Evolutionary conservation across 2,888 invertebrate species (phyloP), one percentile per base, ranked within the genome.

Genomic region (Diaphora mendica): DNA sequence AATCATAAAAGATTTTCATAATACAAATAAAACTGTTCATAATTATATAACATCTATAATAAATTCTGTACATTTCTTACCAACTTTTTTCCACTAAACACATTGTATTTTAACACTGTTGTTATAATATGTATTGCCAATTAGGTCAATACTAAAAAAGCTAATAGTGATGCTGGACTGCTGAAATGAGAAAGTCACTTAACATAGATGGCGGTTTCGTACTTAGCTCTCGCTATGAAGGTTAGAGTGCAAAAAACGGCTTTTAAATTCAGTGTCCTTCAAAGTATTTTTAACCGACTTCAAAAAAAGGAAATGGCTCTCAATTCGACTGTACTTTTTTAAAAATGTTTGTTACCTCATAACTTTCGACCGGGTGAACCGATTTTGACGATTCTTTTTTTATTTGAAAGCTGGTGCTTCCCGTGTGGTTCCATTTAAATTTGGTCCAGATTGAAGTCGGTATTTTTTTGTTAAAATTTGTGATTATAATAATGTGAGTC

Each of bases 51-150:
- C 86, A 89, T 88, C 87, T 86, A 91, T 87, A 91, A 90, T 85
- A 91, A 89, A 91, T 88, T 89, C 87, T 86, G 87, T 86, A 80
- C 77, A 82, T 85, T 85, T 92, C 93, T 94, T 94, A 94, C 93
- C 93, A 91, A 93, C 89, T 83, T 84, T 85, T 84, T 85, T 80
- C 91, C 91, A 89, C 85, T 87, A 89, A 87, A 89, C 76, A 86
- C 86, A 88, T 87, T 88, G 87, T 74, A 80, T 86, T 87, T 83
- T 82, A 87, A 87, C 89, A 90, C 85, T 87, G 87, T 82, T 78
- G 81, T 83, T 86, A 81, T 82, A 84, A 80, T 80, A 73, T 75
- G 85, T 86, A 91, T 90, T 89, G 88, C 88, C 92, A 88, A 88
- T 83, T 86, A 79, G 78, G 88, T 88, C 88, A 90, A 90, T 86